Base-by-base conservation (phyloP, 2,888 invertebrate species). In the Scaptomyza polygonia region DNA sequence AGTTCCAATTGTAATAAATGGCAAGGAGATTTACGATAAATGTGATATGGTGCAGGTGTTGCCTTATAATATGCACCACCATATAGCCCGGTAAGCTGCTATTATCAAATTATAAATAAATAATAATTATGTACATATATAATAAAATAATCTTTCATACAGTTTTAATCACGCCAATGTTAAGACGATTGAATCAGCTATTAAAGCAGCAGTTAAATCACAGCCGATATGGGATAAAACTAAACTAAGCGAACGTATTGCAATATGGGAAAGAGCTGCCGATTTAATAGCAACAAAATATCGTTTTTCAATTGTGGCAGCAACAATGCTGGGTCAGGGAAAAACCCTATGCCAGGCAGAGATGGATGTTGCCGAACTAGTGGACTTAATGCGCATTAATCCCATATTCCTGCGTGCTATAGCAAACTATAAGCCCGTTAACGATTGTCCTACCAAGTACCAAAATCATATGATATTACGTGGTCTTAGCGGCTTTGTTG, bases 271-370 rank as follows among this genome's bases (percentile, higher is more conserved):
- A 29, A 94, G 93, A 70, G 99, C 98, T 11, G 98, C 98, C 0
- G 95, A 97, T 74, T 91, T 99, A 68, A 96, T 98, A 94, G 95
- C 97, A 0, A 95, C 94, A 4, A 95, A 95, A 83, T 96, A 98
- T 92, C 94, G 99, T 53, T 96, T 96, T 90, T 94, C 95, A 55
- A 92, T 99, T 57, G 96, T 98, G 90, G 98, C 99, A 0, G 94
- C 98, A 1, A 99, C 98, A 0, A 98, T 99, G 98, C 93, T 99
- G 29, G 99, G 99, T 0, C 99, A 99, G 92, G 94, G 96, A 3
- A 99, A 99, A 92, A 97, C 97, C 3, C 95, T 95, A 0, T 94
- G 97, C 57, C 98, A 99, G 92, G 99, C 98, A 1, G 99, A 99
- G 92, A 98, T 99, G 81, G 99, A 99, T 92, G 93, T 99, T 0